Evolutionary conservation across 2,113 vertebrate genomes (phyloP).

Genomic region (Poeciliopsis prolifica): DNA sequence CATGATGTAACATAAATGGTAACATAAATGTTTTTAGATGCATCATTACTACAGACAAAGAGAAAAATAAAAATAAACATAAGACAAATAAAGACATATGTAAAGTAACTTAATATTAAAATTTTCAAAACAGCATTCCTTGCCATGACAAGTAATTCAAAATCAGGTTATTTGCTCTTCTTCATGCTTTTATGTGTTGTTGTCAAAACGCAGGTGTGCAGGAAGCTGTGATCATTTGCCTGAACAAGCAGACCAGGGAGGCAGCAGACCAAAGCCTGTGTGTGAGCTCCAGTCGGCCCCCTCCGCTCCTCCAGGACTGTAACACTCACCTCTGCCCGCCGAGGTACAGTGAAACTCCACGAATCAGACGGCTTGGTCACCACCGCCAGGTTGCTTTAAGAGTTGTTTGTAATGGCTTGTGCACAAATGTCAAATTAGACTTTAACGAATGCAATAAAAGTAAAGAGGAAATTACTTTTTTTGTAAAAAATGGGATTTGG

Average conservation of each 20-base stretch:
- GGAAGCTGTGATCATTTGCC: conserved; percentile 92
- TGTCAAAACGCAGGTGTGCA: conserved; percentile 85
- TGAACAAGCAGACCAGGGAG: conserved; percentile 93
- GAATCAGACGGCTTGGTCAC: background rate
- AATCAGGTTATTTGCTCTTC: background rate
- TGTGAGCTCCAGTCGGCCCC: conserved; percentile 85
- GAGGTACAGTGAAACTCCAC: conserved; percentile 81
- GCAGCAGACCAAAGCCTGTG: conserved; percentile 83
- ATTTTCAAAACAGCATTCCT: too few relatives aligned
- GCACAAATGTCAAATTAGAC: conserved; percentile 9
- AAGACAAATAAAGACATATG: too few relatives aligned
- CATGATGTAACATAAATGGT: too few relatives aligned
- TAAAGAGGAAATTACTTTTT: conserved; percentile 20
- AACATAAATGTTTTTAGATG: too few relatives aligned
- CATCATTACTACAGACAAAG: too few relatives aligned
- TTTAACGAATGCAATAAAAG: conserved; percentile 32
- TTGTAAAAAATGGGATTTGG: conserved; percentile 31
- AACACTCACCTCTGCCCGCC: conserved; percentile 88
- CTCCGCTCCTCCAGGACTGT: conserved; percentile 88
- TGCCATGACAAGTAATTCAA: too few relatives aligned
- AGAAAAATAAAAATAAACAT: too few relatives aligned
- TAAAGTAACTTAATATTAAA: too few relatives aligned
- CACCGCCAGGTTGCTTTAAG: conserved; percentile 17
- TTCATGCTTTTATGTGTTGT: background rate
- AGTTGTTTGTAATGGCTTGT: conserved; percentile 24